Base-by-base conservation (phyloP, 2,888 invertebrate species). In the Anagyrus pseudococci region DNA sequence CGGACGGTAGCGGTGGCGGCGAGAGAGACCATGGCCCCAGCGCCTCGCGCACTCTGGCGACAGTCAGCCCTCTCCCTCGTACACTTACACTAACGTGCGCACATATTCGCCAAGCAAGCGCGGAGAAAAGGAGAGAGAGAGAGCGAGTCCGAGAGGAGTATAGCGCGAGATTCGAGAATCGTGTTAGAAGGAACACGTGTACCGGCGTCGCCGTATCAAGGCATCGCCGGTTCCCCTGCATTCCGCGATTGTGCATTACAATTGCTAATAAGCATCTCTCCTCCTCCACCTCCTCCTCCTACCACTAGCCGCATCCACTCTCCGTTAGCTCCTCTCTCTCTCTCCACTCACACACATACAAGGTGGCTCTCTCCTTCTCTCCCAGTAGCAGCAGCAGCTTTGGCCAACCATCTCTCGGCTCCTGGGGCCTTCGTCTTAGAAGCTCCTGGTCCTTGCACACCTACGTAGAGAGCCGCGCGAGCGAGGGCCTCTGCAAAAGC, bases 201-300 rank as follows among this genome's bases (percentile, higher is more conserved):
- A 72, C 70, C 71, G 69, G 69, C 67, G 66, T 64, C 61, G 67
- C 69, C 69, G 68, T 73, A 74, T 73, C 73, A 72, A 71, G 68
- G 70, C 70, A 73, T 74, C 72, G 71, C 70, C 56, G 6, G 70
- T 68, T 69, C 69, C 69, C 69, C 64, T 67, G 71, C 72, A 72
- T 75, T 75, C 73, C 72, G 69, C 72, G 71, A 72, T 73, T 72
- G 73, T 71, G 71, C 72, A 73, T 75, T 73, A 75, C 72, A 75
- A 75, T 75, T 75, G 74, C 72, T 73, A 74, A 75, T 74, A 75
- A 75, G 73, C 71, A 69, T 69, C 70, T 68, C 69, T 67, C 67
- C 68, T 48, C 47, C 63, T 61, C 15, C 67, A 59, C 44, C 53
- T 60, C 49, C 64, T 58, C 26, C 33, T 19, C 52, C 33, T 23